Base-by-base conservation (phyloP, 2,888 invertebrate species). In the Drosophila lutescens region DNA sequence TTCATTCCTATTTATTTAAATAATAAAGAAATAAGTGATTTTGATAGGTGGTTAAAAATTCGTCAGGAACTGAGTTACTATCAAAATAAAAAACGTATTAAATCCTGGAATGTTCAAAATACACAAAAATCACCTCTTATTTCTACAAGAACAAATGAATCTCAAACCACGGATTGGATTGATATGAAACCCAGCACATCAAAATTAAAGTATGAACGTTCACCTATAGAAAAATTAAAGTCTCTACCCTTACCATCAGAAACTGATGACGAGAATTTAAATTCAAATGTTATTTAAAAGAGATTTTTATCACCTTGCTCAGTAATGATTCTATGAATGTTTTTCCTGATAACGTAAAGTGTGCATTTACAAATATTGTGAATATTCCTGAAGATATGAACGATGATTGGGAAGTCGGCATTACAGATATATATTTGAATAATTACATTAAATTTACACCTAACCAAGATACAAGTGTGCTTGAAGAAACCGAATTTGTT, bases 361-460 rank as follows among this genome's bases (percentile, higher is more conserved):
- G 17, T 51, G 38, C 51, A 51, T 51, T 51, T 36, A 51, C 10
- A 51, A 51, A 38, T 23, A 38, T 51, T n/a, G 34, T 36, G 20
- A 50, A 50, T 50, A 20, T 50, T 7, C 20, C 50, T 13, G 34
- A 34, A 20, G 20, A 50, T 34, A 38, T 36, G n/a, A 36, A 36
- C 2, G 20, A 38, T 12, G 10, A 38, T 20, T 50, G 50, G 34
- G 36, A 50, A 20, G 34, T 50, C 6, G 34, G 50, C 2, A 50
- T 50, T 20, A 20, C 36, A 15, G 36, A 36, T 8, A 36, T 36
- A 12, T 36, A 36, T 53, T n/a, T 26, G 6, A 38, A 38, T 23
- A 51, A 26, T 15, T 40, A 30, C n/a, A 44, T n/a, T 4, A 13
- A 8, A 13, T 5, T 12, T 13, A 1, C 9, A 26, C 26, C 26